Base-by-base conservation (phyloP, 2,888 invertebrate species). In the Pseudolycoriella hygida region DNA sequence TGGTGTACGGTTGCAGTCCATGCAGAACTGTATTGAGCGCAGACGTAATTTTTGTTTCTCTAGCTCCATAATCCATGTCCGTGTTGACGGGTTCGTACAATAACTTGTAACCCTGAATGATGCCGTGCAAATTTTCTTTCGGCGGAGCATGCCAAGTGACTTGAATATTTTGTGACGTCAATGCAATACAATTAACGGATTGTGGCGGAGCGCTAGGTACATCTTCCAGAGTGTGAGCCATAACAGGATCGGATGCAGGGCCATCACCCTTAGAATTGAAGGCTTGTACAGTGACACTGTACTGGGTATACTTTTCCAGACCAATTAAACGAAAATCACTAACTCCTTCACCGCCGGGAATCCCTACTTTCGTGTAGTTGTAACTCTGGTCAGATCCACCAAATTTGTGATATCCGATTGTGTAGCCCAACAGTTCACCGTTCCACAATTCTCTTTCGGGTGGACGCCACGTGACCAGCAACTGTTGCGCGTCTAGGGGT, bases 221-320 rank as follows among this genome's bases (percentile, higher is more conserved):
- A 53, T 63, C 57, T 55, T 69, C 58, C 17, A 65, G 48, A 1
- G 64, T 65, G 34, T 61, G 61, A 2, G 59, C 59, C 18, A 60
- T 47, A 3, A 79, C 72, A 1, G 80, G 76, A 5, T 74, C 70
- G 3, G 83, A 80, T 0, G 76, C 69, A 0, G 87, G 83, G 0
- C 88, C 85, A 40, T 80, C 76, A 0, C 86, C 87, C 31, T 83
- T 79, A 1, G 76, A 74, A 61, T 87, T 88, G 60, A 82, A 86
- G 0, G 86, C 85, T 49, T 80, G 72, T 17, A 87, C 80, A 2
- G 80, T 74, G 8, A 88, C 74, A 46, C 78, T 77, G 60, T 88
- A 88, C 43, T 80, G 76, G 0, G 86, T 84, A 58, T 81, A 86
- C 57, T 85, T 83, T 47, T 76, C 72, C 19, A 84, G 64, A 1